Conservation (phyloP, 2,888 invertebrate genomes). For the Orchesellides sinensis region DNA sequence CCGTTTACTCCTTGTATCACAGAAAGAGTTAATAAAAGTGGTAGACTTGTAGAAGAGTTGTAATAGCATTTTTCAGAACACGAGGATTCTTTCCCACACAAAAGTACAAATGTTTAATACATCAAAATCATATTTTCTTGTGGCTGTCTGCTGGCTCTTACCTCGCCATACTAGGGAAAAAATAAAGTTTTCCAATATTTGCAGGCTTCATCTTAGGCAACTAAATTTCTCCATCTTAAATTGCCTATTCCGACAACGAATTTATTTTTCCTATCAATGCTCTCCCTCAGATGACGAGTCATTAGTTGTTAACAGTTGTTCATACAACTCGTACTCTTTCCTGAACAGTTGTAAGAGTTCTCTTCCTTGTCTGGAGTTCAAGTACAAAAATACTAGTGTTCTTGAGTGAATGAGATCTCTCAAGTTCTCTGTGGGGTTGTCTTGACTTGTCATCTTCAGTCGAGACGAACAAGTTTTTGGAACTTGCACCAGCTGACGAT, state of each 20-base stretch:
- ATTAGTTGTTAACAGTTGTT: conserved; percentile 21
- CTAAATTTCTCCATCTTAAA: neutral
- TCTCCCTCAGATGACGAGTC: conserved; percentile 13
- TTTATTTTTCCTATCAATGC: conserved; percentile 7
- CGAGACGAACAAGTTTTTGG: neutral
- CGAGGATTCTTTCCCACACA: conserved; percentile 42
- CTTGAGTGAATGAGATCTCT: neutral
- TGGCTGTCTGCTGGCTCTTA: conserved; percentile 11
- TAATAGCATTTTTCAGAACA: no score
- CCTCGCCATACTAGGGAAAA: neutral
- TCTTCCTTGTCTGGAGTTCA: neutral
- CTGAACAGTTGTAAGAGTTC: conserved; percentile 3
- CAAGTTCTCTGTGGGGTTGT: neutral
- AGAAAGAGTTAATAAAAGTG: conserved; percentile 16
- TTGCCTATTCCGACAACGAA: conserved; percentile 4
- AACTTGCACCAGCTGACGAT: neutral
- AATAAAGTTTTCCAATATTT: neutral
- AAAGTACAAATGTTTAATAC: conserved; percentile 49
- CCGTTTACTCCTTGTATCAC: neutral
- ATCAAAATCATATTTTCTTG: conserved; percentile 47
- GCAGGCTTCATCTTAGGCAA: no score
- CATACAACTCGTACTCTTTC: no score
- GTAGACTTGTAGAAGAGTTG: no score
- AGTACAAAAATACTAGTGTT: neutral
- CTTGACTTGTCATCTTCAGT: conserved; percentile 5